Base-by-base conservation (phyloP, 2,113 vertebrate genomes). In the Tachycineta bicolor region DNA sequence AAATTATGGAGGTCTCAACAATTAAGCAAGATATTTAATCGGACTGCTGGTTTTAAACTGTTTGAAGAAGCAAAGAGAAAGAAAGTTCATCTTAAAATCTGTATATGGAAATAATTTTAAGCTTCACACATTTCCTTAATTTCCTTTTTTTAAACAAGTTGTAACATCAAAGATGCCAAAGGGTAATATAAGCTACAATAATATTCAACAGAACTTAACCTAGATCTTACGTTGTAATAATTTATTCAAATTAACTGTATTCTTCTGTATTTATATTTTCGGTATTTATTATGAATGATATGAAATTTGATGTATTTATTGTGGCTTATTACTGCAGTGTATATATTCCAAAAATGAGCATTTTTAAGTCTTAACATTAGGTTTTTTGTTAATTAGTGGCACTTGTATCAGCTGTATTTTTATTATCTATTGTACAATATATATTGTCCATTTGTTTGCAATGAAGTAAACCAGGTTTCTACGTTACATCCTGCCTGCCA, bases 271-370 rank as follows among this genome's bases (percentile, higher is more conserved):
- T 98, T 98, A 98, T 98, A 97, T 98, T 98, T 98, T 98, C 96
- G 20, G 98, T 99, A 99, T 99, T 99, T 99, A 99, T 99, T 99
- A 98, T 98, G 98, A 99, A 99, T 99, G 98, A 99, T 98, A 98
- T 98, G 98, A 97, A 98, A 97, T 98, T 98, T 98, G 94, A 98
- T 99, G 98, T 99, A 99, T 99, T 99, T 99, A 99, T 99, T 99
- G 99, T 99, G 98, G 98, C 98, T 99, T 99, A 98, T 98, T 99
- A 98, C 98, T 98, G 98, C 98, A 98, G 97, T 99, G 98, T 99
- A 99, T 98, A 98, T 98, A 98, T 97, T 98, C 98, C 98, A 98
- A 93, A 96, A 98, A 98, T 98, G 95, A 98, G 98, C 97, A 97
- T 98, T 98, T 98, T 97, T 97, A 98, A 97, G 97, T 98, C 96